Percentiles rank a stretch among this genome's conserved stretches.
These are phyloP conservation scores for Drosophila jambulina DNA, from an alignment of 1,140 invertebrate genomes.

Conservation along the genomic window DNA sequence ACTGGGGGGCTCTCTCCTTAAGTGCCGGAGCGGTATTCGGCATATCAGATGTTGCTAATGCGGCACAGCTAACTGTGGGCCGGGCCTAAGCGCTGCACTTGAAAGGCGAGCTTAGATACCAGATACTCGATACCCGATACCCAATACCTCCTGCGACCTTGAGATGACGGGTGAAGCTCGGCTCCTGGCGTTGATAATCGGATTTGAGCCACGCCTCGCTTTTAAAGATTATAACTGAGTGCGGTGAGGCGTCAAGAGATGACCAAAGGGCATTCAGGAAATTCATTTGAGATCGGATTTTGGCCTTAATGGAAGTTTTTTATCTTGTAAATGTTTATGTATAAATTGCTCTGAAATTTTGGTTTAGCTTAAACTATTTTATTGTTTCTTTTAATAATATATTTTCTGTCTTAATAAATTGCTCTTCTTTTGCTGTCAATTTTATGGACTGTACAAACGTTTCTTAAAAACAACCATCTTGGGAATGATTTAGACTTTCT, in stretches of 20 bases:
- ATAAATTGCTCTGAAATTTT: too few species aligned
- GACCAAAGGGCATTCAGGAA: constrained; percentile 27
- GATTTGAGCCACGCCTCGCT: constrained; percentile 22
- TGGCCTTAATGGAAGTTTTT: neutral
- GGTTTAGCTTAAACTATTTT: neutral
- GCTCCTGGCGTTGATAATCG: constrained; percentile 33
- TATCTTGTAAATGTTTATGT: neutral
- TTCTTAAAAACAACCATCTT: neutral
- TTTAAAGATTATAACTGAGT: constrained; percentile 4
- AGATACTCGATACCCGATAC: constrained; percentile 43
- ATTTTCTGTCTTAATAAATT: neutral
- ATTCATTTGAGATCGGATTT: constrained; percentile 15
- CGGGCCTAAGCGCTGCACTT: constrained; percentile 41
- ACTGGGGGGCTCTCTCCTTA: constrained; percentile 23
- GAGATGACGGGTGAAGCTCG: constrained; percentile 36
- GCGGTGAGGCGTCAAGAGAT: constrained; percentile 10
- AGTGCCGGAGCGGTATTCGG: constrained; percentile 40
- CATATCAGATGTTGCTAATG: constrained; percentile 63
- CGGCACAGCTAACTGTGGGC: constrained; percentile 35
- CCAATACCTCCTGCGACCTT: constrained; percentile 51
- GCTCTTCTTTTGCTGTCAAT: neutral
- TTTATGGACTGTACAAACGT: neutral
- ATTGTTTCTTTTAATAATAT: neutral
- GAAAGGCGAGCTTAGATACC: constrained; percentile 45
- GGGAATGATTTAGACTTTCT: constrained; percentile 4